Percentiles rank a stretch among this genome's conserved stretches.
Conservation (phyloP, 1,140 invertebrate genomes). For the Hyposmocoma kahamanoa region DNA sequence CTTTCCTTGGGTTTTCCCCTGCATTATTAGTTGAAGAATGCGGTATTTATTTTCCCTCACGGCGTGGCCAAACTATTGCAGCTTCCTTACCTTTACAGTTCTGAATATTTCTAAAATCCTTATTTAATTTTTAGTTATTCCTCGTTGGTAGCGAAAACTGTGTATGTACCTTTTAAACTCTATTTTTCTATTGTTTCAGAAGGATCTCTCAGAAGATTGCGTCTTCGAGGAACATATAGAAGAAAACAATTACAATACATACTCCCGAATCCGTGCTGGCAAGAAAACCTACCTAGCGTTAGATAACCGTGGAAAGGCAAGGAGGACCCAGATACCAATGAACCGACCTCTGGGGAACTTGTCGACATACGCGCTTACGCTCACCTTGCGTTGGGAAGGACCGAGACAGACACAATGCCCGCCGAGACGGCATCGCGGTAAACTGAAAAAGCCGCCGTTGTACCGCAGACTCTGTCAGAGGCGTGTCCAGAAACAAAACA, state of each 20-base stretch:
- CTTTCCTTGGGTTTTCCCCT: too few species aligned
- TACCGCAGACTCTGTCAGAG: constrained; percentile 53
- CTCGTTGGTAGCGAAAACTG: too few species aligned
- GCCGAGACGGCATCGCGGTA: constrained; percentile 45
- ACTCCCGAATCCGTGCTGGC: constrained; percentile 81
- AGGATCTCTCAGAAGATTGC: constrained; percentile 86
- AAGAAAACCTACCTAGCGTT: constrained; percentile 85
- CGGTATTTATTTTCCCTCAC: too few species aligned
- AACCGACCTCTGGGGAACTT: constrained; percentile 80
- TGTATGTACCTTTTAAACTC: too few species aligned
- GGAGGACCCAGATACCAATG: constrained; percentile 80
- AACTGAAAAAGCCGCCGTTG: constrained; percentile 53
- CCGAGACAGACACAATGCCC: constrained; percentile 38
- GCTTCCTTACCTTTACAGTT: too few species aligned
- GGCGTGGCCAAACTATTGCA: too few species aligned
- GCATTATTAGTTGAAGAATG: too few species aligned
- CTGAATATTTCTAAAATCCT: too few species aligned
- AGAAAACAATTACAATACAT: constrained; percentile 89
- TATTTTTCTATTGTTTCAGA: constrained; percentile 80
- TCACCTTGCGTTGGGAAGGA: constrained; percentile 75
- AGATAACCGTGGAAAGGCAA: constrained; percentile 80
- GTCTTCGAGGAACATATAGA: constrained; percentile 90
- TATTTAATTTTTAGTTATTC: too few species aligned
- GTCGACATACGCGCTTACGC: constrained; percentile 81
- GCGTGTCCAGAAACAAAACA: constrained; percentile 53